Conservation (phyloP, 1,140 invertebrate species). For the Stegodyphus dumicola region DNA sequence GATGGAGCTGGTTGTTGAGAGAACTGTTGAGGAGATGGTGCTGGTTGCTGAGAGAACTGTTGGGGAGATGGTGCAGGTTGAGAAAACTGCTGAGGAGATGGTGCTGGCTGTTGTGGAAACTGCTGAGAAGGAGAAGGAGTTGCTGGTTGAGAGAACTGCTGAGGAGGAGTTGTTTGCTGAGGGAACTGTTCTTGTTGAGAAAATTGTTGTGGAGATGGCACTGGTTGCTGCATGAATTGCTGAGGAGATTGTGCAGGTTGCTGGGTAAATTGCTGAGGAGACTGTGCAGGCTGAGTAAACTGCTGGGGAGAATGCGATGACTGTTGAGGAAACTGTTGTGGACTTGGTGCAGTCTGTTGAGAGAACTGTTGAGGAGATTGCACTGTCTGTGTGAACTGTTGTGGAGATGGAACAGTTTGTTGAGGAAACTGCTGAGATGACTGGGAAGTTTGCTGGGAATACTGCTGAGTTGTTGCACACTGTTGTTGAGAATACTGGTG, state of each 20-base stretch:
- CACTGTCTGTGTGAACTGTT: constrained; percentile 31
- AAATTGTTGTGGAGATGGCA: constrained; percentile 32
- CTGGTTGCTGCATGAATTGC: constrained; percentile 1
- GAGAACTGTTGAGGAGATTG: constrained; percentile 31
- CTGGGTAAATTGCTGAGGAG: constrained; percentile 35
- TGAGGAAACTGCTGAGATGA: not conserved
- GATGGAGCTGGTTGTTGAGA: constrained; percentile 18
- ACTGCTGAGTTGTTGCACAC: constrained; percentile 8
- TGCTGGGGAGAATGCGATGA: constrained; percentile 38
- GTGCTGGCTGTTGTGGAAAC: constrained; percentile 4
- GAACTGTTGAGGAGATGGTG: constrained; percentile 20
- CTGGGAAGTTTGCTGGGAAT: not conserved
- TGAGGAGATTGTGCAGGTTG: constrained; percentile 18
- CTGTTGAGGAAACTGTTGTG: constrained; percentile 42
- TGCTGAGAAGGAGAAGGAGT: constrained; percentile 14
- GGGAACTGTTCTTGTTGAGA: constrained; percentile 4
- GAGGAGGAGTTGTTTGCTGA: not conserved
- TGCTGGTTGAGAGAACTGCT: not conserved
- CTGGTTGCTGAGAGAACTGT: constrained; percentile 12
- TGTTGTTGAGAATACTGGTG: not conserved
- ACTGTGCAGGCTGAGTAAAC: constrained; percentile 22
- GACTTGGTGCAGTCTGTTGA: constrained; percentile 6
- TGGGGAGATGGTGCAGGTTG: constrained; percentile 2
- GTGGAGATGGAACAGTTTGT: constrained; percentile 14
- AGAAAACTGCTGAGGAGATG: constrained; percentile 21